Evolutionary conservation across 1,140 invertebrate genomes (phyloP).

Genomic region (Caerostris darwini): DNA sequence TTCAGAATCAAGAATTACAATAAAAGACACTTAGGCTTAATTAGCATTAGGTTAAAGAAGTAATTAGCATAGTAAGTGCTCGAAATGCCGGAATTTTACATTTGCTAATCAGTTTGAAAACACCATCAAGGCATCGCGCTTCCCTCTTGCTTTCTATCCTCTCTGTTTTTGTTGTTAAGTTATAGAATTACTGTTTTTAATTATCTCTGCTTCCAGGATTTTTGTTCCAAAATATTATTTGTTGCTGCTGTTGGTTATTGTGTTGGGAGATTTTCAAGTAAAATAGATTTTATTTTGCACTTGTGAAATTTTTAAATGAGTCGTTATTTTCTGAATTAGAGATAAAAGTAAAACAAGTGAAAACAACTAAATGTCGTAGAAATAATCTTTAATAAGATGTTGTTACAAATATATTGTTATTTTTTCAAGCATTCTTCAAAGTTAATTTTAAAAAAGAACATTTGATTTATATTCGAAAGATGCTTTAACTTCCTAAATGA

Average conservation of each 20-base stretch:
- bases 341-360: not conserved
- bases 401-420: too few species aligned
- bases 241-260: not conserved
- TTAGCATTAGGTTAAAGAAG: not conserved
- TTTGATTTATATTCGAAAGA: too few species aligned
- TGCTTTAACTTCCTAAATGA: too few species aligned
- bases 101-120: not conserved
- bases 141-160: not conserved
- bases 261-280: not conserved
- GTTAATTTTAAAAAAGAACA: too few species aligned
- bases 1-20: too few species aligned
- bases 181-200: slow-evolving; percentile 15
- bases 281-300: too few species aligned
- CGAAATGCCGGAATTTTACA: not conserved
- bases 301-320: too few species aligned
- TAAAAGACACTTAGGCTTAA: not conserved
- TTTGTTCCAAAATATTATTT: not conserved
- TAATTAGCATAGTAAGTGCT: not conserved
- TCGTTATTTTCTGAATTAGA: too few species aligned
- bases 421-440: too few species aligned
- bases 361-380: too few species aligned
- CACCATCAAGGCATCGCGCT: too few species aligned
- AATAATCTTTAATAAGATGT: too few species aligned
- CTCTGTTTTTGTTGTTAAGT: not conserved
- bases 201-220: not conserved